Conservation (phyloP, 2,113 vertebrate genomes). For the Pelodiscus sinensis region DNA sequence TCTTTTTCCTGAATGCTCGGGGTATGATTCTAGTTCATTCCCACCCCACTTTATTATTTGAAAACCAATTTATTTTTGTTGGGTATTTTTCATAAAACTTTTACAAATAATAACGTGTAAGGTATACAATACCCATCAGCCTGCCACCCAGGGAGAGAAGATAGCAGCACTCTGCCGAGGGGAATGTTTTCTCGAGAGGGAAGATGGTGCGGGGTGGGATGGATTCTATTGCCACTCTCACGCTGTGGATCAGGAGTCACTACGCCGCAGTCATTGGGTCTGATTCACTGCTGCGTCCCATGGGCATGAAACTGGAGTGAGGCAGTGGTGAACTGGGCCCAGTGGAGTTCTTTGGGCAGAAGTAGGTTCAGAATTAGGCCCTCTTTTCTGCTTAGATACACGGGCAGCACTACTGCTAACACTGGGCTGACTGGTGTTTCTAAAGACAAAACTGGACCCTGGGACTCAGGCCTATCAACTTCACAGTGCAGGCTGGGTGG, state of each 20-base stretch:
- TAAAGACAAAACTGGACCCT: background rate
- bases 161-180: background rate
- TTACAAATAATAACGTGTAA: background rate
- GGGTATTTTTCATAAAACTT: background rate
- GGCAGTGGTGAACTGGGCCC: background rate
- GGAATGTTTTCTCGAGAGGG: background rate
- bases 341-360: background rate
- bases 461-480: background rate
- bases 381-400: background rate
- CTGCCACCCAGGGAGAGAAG: background rate
- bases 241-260: background rate
- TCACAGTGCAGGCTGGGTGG: background rate
- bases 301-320: background rate
- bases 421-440: background rate
- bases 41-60: background rate
- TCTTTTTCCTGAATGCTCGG: background rate
- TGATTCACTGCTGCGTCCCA: background rate
- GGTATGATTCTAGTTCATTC: background rate
- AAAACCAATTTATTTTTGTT: background rate
- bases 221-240: background rate
- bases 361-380: background rate
- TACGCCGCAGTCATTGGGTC: fast-evolving
- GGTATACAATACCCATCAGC: background rate
- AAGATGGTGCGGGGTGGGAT: background rate
- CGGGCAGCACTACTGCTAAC: background rate